A percentile compares a stretch with the other conserved stretches of the same genome.
phyloP scores from a whole-genome alignment of 1,140 invertebrate species.

The Aphelinus certus region DNA sequence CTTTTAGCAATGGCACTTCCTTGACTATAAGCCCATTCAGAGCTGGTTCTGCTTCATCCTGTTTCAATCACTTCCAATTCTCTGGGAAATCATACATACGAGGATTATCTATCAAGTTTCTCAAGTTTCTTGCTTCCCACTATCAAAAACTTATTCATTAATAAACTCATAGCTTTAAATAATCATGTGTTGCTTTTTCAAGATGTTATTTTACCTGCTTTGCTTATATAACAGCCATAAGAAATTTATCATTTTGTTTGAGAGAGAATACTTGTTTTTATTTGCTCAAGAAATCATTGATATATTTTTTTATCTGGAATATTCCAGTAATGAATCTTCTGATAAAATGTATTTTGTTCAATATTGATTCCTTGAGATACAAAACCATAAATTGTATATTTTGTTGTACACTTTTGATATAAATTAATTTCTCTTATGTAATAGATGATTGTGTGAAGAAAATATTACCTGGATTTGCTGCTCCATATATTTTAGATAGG shows the following conservation, averaged over 20 bases:
- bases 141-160: neutral
- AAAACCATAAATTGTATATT: too few relatives aligned
- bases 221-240: constrained; percentile 26
- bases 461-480: constrained; percentile 41
- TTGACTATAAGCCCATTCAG: too few relatives aligned
- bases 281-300: neutral
- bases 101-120: neutral
- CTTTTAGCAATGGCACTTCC: neutral
- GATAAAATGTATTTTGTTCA: too few relatives aligned
- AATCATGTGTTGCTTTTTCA: neutral
- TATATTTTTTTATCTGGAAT: neutral
- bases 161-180: neutral
- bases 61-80: too few relatives aligned
- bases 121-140: neutral
- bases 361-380: too few relatives aligned
- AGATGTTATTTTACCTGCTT: neutral
- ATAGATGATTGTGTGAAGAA: constrained; percentile 57
- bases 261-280: too few relatives aligned
- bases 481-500: constrained; percentile 29
- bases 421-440: constrained; percentile 40
- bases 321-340: neutral
- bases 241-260: constrained; percentile 3
- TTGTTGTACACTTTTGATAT: too few relatives aligned
- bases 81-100: neutral
- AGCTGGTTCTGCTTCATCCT: neutral